These are phyloP conservation scores for Argentina silus DNA, from an alignment of 2,797 vertebrate species.

Conservation along the genomic window DNA sequence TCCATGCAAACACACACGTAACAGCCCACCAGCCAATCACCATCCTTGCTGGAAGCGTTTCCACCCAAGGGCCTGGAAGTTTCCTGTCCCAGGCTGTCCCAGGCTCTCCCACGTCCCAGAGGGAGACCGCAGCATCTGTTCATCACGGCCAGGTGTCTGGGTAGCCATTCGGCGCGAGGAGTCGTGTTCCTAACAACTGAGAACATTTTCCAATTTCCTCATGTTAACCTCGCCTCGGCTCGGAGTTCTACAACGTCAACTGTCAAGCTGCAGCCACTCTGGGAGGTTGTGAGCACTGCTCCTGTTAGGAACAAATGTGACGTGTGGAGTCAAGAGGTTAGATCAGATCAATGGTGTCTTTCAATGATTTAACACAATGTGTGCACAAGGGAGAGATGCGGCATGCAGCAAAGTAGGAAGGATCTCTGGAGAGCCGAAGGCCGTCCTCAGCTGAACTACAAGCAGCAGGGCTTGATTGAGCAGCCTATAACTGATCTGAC, in stretches of 20 bases:
- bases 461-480: too few relatives aligned
- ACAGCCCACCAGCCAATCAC: conserved; percentile 23
- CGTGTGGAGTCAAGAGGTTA: too few relatives aligned
- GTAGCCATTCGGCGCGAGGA: background rate
- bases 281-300: too few relatives aligned
- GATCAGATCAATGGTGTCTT: too few relatives aligned
- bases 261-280: background rate
- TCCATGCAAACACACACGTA: background rate
- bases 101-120: conserved; percentile 45
- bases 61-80: conserved; percentile 45
- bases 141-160: conserved; percentile 30
- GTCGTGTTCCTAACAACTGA: background rate
- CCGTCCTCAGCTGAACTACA: too few relatives aligned
- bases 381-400: background rate
- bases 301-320: too few relatives aligned
- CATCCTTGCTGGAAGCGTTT: conserved; percentile 56
- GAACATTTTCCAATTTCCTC: too few relatives aligned
- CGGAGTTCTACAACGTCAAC: background rate
- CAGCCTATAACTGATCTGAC: too few relatives aligned
- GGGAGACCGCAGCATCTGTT: conserved; percentile 61
- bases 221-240: too few relatives aligned
- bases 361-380: too few relatives aligned
- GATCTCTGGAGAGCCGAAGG: too few relatives aligned
- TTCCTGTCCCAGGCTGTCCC: conserved; percentile 51
- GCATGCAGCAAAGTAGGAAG: background rate